Evolutionary conservation across 35 echinoderm and acorn worm species (phyloP).

Genomic region (Amphiura filiformis): DNA sequence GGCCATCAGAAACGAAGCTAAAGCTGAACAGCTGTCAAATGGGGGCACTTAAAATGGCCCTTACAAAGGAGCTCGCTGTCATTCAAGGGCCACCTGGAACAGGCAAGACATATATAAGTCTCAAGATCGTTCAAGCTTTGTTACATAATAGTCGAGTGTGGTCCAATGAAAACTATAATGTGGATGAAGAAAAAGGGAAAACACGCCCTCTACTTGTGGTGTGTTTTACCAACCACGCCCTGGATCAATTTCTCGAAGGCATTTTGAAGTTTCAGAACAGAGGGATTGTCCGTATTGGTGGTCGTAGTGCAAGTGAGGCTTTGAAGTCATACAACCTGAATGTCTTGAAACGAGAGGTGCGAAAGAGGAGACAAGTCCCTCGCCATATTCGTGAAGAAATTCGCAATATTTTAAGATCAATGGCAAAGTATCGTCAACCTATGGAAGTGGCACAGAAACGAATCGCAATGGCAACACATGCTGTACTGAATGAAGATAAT

Average conservation of each 20-base stretch:
- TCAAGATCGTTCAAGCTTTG: constrained; percentile 87
- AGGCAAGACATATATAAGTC: constrained; percentile 91
- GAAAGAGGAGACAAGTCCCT: constrained; percentile 17
- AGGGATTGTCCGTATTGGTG: constrained; percentile 81
- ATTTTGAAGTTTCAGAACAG: constrained; percentile 54
- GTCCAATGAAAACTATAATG: constrained; percentile 23
- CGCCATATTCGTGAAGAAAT: constrained; percentile 14
- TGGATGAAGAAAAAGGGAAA: neutral
- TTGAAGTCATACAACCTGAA: constrained; percentile 75
- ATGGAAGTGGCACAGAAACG: constrained; percentile 23
- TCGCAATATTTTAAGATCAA: constrained; percentile 8
- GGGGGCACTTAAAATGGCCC: constrained; percentile 61
- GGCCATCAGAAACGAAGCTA: constrained; percentile 41
- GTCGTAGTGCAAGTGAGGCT: constrained; percentile 72
- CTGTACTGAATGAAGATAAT: constrained; percentile 36
- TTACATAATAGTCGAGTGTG: constrained; percentile 61
- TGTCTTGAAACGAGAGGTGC: constrained; percentile 23
- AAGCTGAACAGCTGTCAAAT: constrained; percentile 74
- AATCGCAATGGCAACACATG: constrained; percentile 32
- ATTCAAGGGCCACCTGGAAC: constrained; percentile 98
- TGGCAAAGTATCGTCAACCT: neutral
- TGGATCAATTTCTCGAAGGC: constrained; percentile 97
- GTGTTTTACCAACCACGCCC: constrained; percentile 93
- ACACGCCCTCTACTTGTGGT: constrained; percentile 74
- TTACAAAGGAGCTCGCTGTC: constrained; percentile 78